Evolutionary conservation across 2,888 invertebrate genomes (phyloP).

Genomic region (Drosophila seclusa): DNA sequence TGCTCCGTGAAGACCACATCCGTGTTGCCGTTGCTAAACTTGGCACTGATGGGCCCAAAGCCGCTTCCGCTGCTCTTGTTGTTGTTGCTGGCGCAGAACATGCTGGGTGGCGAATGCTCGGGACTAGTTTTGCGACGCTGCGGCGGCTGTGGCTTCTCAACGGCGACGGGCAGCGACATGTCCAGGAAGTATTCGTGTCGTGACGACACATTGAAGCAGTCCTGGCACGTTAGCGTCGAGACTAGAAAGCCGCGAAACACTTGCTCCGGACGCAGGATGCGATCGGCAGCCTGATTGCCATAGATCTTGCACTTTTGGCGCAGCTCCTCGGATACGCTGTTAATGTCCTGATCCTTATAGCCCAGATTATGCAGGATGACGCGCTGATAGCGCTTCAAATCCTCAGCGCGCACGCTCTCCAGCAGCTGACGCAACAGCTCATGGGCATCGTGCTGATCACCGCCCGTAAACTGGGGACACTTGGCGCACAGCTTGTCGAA

Average conservation of each 20-base stretch:
- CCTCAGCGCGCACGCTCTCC: constrained; percentile 93
- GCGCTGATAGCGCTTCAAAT: constrained; percentile 91
- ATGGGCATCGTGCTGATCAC: constrained; percentile 98
- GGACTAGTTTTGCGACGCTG: constrained; percentile 86
- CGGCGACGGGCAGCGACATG: constrained; percentile 94
- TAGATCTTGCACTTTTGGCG: constrained; percentile 93
- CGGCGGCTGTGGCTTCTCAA: constrained; percentile 90
- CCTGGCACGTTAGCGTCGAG: constrained; percentile 94
- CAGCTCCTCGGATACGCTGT: constrained; percentile 91
- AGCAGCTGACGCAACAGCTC: constrained; percentile 95
- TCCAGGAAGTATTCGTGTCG: constrained; percentile 97
- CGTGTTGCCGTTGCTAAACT: constrained; percentile 49
- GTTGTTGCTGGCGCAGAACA: background rate
- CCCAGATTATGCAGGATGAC: constrained; percentile 92
- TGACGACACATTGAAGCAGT: constrained; percentile 94
- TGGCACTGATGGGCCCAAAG: constrained; percentile 9
- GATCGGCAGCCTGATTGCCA: constrained; percentile 91
- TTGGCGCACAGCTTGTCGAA: constrained; percentile 88
- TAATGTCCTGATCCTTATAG: constrained; percentile 90
- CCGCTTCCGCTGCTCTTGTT: constrained; percentile 1
- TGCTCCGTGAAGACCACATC: constrained; percentile 21
- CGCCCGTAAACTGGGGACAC: constrained; percentile 94
- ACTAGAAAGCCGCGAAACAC: constrained; percentile 97
- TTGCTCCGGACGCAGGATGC: constrained; percentile 93
- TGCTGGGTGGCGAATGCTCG: constrained; percentile 63